Base-by-base conservation (phyloP, 2,113 vertebrate species). In the Alligator mississippiensis region DNA sequence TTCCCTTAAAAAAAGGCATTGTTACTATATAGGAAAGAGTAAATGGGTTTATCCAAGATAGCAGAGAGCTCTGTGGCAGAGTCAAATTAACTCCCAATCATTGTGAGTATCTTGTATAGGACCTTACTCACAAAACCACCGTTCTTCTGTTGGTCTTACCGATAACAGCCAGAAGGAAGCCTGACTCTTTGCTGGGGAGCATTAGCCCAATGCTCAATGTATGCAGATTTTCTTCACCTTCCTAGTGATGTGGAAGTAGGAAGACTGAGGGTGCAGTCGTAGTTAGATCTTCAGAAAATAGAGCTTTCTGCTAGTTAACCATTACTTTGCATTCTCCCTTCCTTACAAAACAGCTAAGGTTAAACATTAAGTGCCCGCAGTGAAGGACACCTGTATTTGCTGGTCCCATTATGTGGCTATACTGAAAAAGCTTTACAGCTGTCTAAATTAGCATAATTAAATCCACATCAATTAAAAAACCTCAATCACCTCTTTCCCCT, bases 391-490 rank as follows among this genome's bases (percentile, higher is more conserved):
- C 99, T 99, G 99, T 98, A 98, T 98, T 97, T 97, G 96, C 96
- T 96, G 93, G 96, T 98, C 96, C 98, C 97, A 98, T 98, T 98
- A 98, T 98, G 96, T 95, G 87, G 95, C 96, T 94, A 75, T 87
- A 80, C 95, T 95, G 95, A 97, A 96, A 97, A 96, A 94, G 97
- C 98, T 98, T 98, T 98, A 98, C 98, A 98, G 98, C 98, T 97
- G 97, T 97, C 98, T 95, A 97, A 98, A 99, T 99, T 99, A 99
- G 98, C 99, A 99, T 99, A 99, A 99, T 99, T 99, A 99, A 98
- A 99, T 98, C 98, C 98, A 98, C 98, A 99, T 99, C 98, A 98
- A 98, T 99, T 99, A 98, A 98, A 98, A 98, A 95, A 80, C 98
- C 98, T 98, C 98, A 98, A 98, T 98, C 98, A 97, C 98, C 98